Conservation (phyloP, 1,140 invertebrate genomes). For the Homarus americanus region DNA sequence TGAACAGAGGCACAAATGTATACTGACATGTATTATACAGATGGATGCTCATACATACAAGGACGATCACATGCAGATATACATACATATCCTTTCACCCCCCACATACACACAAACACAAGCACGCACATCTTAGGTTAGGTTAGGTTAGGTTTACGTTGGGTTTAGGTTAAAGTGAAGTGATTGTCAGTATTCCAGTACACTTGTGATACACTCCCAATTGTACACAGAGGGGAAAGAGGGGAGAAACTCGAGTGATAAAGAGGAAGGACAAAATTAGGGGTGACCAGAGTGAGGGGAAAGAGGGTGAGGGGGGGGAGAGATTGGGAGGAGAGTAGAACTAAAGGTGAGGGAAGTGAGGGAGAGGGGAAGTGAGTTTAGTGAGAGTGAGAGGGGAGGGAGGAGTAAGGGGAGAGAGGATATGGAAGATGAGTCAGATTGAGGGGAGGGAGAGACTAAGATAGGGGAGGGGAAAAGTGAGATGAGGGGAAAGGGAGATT, state of each 20-base stretch:
- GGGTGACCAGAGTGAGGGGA: not conserved
- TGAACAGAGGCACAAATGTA: conserved; percentile 12
- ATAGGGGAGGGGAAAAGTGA: not conserved
- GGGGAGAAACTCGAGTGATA: conserved; percentile 17
- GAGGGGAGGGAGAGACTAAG: not conserved
- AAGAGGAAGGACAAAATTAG: not conserved
- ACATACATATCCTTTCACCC: not conserved
- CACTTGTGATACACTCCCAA: not conserved
- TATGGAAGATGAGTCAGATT: not conserved
- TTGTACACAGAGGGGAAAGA: not conserved
- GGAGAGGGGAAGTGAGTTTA: not conserved
- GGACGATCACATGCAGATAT: conserved; percentile 4
- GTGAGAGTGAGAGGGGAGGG: not conserved
- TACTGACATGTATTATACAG: not conserved
- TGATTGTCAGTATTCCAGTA: conserved; percentile 22
- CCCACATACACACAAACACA: not conserved
- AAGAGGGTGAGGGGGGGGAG: not conserved
- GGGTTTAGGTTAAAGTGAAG: no score
- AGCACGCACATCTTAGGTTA: no score
- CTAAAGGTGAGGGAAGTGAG: not conserved
- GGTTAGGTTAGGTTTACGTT: no score
- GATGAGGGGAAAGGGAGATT: not conserved
- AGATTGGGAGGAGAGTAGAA: not conserved
- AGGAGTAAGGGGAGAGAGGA: not conserved
- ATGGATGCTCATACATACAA: not conserved